Conservation (phyloP, 92 coral and sea anemone species). For the Heliopora coerulea region DNA sequence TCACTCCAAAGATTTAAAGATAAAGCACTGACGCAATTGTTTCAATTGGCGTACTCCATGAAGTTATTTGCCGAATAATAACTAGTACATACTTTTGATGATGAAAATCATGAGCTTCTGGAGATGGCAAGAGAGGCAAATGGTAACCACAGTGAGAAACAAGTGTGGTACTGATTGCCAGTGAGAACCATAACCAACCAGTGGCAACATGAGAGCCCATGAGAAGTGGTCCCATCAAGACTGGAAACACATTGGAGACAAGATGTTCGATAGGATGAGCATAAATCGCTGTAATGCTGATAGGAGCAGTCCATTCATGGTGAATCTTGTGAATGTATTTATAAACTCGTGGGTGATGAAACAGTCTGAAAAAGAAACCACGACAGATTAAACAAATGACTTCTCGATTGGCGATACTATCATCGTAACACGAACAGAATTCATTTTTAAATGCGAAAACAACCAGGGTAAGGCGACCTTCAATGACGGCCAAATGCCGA, state of each 20-base stretch:
- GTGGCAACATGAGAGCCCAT: slow-evolving; percentile 99
- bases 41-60: no score
- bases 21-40: no score
- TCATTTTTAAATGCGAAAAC: no score
- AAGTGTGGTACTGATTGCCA: slow-evolving; percentile 77
- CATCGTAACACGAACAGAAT: no score
- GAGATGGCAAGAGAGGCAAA: slow-evolving; percentile 90
- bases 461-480: no score
- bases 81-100: slow-evolving; percentile 81
- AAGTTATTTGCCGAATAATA: not conserved
- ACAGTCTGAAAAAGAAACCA: slow-evolving; percentile 51
- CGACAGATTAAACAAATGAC: no score
- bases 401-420: no score
- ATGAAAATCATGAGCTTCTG: slow-evolving; percentile 98
- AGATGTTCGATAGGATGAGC: slow-evolving; percentile 92
- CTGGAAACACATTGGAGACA: slow-evolving; percentile 73
- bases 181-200: slow-evolving; percentile 84
- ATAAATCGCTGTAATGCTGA: slow-evolving; percentile 76
- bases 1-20: no score
- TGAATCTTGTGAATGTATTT: slow-evolving; percentile 83
- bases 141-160: slow-evolving; percentile 97
- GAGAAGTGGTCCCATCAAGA: slow-evolving; percentile 76
- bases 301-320: slow-evolving; percentile 98
- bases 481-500: no score
- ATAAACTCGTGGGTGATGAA: slow-evolving; percentile 92